Conservation (phyloP, 2,797 vertebrate genomes). For the Pseudomugil gertrudae region DNA sequence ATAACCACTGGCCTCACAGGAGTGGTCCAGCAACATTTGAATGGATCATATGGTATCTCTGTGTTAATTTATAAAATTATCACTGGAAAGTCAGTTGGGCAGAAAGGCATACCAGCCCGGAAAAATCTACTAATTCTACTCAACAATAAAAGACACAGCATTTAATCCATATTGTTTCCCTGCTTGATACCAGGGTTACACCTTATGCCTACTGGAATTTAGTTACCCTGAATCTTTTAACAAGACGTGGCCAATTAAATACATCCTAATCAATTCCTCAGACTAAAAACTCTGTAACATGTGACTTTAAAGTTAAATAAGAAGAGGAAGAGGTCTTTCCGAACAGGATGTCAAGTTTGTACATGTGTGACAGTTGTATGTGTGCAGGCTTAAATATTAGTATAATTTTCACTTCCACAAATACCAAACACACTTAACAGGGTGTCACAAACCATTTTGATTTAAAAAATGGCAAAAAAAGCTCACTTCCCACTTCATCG, state of each 20-base stretch:
- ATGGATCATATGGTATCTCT: too few relatives aligned
- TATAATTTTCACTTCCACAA: constrained; percentile 41
- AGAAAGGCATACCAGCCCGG: too few relatives aligned
- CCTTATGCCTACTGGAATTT: neutral
- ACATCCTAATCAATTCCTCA: neutral
- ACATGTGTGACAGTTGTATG: constrained; percentile 18
- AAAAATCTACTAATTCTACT: neutral
- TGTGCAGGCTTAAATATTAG: constrained; percentile 14
- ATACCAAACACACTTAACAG: constrained; percentile 17
- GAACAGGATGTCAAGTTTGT: constrained; percentile 3
- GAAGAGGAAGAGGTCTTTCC: neutral
- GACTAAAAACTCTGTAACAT: neutral
- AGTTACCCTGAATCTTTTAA: too few relatives aligned
- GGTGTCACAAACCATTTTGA: constrained; percentile 40
- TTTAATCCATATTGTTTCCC: neutral
- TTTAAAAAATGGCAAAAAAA: constrained; percentile 37
- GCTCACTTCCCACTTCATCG: constrained; percentile 14
- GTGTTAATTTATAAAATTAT: too few relatives aligned
- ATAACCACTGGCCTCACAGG: neutral
- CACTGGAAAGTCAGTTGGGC: too few relatives aligned
- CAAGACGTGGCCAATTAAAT: neutral
- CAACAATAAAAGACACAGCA: neutral
- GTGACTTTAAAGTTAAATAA: neutral
- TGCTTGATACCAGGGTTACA: neutral
- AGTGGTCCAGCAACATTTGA: neutral